Evolutionary conservation across 2,888 invertebrate genomes (phyloP).

Genomic region (Lepetodrilus schrolli): DNA sequence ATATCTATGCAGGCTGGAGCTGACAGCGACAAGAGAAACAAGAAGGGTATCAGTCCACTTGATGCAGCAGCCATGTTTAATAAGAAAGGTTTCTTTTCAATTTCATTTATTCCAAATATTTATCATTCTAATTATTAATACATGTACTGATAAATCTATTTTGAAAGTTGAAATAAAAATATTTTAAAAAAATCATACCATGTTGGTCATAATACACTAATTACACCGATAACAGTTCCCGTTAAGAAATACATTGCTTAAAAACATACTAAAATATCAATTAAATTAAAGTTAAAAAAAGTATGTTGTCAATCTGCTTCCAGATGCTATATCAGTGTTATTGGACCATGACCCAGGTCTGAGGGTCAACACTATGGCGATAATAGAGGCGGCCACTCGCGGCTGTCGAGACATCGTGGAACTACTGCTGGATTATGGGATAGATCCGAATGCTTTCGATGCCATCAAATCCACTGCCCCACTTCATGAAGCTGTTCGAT

Average conservation of each 20-base stretch:
- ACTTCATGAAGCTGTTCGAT: slow-evolving; percentile 66
- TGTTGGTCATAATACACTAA: too few relatives aligned
- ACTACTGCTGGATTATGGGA: slow-evolving; percentile 64
- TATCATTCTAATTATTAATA: too few relatives aligned
- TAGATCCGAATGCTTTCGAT: slow-evolving; percentile 58
- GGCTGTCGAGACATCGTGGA: slow-evolving; percentile 60
- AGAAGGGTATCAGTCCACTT: slow-evolving; percentile 52
- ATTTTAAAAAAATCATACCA: too few relatives aligned
- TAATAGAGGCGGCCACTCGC: slow-evolving; percentile 62
- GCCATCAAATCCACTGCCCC: slow-evolving; percentile 48
- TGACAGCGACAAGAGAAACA: slow-evolving; percentile 50
- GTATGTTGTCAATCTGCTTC: not conserved
- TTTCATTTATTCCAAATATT: too few relatives aligned
- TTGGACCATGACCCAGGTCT: slow-evolving; percentile 56
- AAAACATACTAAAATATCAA: too few relatives aligned
- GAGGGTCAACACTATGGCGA: slow-evolving; percentile 52
- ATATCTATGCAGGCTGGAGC: slow-evolving; percentile 56
- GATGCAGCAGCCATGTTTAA: slow-evolving; percentile 65
- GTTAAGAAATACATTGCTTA: too few relatives aligned
- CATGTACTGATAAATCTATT: too few relatives aligned
- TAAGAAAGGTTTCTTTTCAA: slow-evolving; percentile 55
- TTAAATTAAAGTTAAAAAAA: too few relatives aligned
- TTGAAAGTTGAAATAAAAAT: too few relatives aligned
- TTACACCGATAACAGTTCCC: too few relatives aligned
- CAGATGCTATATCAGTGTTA: slow-evolving; percentile 63